Evolutionary conservation across 2,113 vertebrate genomes (phyloP), one percentile per base, ranked within the genome.

Genomic region (sheep (Ovis aries)): DNA sequence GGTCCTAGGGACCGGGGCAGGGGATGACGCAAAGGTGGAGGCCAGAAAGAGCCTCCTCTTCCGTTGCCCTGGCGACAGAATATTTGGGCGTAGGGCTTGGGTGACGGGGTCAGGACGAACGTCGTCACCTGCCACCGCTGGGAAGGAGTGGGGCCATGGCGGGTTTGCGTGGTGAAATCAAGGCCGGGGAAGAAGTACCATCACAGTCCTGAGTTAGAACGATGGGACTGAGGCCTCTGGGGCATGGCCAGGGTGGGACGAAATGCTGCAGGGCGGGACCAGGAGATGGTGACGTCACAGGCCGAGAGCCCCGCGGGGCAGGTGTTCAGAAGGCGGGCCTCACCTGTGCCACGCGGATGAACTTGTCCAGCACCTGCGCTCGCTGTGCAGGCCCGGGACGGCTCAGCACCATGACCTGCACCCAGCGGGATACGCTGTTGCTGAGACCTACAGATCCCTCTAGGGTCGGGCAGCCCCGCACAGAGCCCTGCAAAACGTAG

Each of bases 361-460:
- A 99, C 98, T 99, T 99, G 97, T 99, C 99, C 98, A 99, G 99
- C 98, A 99, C 99, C 97, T 99, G 99, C 0, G 99, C 99, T n/a
- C 99, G 98, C 98, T 99, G 99, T 88, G 99, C 99, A 15, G 99
- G 98, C 0, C 99, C 99, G n/a, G 99, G 99, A 48, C 99, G 99
- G 98, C 99, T 99, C 85, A 99, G 99, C 97, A 99, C 99, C 99
- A 99, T 99, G 92, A 99, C 99, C 98, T 99, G 99, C 74, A 99
- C 99, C 99, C 99, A 99, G 98, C 99, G 99, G 25, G 99, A 99
- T 67, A 99, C 99, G 0, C 99, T 99, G 40, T 99, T 99, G 87
- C 99, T 99, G 98, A 99, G 98, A 96, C 99, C 99, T 23, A 99
- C 99, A 0, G 99, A 99, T 0, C 99, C 99, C 96, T 99, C 99